Evolutionary conservation across 2,113 vertebrate species (phyloP), one percentile per base, ranked within the genome.

Genomic region (Bucco capensis): DNA sequence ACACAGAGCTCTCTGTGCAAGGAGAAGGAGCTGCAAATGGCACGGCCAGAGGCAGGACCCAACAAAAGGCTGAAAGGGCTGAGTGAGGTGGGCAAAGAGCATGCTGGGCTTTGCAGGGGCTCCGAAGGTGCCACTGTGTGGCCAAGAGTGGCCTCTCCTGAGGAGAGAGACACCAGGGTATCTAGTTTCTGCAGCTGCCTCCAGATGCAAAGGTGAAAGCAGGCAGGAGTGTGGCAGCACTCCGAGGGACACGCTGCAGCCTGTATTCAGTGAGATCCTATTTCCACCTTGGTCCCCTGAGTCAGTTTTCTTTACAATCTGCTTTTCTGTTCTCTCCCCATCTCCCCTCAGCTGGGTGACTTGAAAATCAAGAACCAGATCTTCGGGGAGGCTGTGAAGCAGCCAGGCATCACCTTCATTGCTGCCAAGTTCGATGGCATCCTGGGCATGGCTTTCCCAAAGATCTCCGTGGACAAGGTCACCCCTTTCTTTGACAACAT

Each of bases 361-460:
- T 5, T 99, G 21, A 37, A 83, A 2, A 96, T 99, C 49, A 46
- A 95, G 54, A 72, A 96, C 8, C 99, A 99, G 97, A 67, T 89
- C 8, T 99, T 99, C 2, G 99, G 98, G 5, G 99, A 99, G 76
- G 99, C 99, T 10, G 97, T 94, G 83, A 99, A 98, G 92, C 98
- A 99, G 96, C 99, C 99, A 1, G 99, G 99, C 2, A 62, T 98
- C 23, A 97, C 98, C 1, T 99, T 99, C 87, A 97, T 99, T 1
- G 98, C 98, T 0, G 99, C 99, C 67, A 99, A 98, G 96, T 99
- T 99, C 5, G 99, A 99, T 1, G 99, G 99, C 44, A 99, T 99
- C 95, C 96, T 99, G 27, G 99, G 99, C 95, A 97, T 99, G 99
- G 99, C 96, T 2, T 99, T 97, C 86, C 98, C 98, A 0, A 89